phyloP scores from a whole-genome alignment of 2,113 vertebrate species.

The Gymnarchus niloticus region DNA sequence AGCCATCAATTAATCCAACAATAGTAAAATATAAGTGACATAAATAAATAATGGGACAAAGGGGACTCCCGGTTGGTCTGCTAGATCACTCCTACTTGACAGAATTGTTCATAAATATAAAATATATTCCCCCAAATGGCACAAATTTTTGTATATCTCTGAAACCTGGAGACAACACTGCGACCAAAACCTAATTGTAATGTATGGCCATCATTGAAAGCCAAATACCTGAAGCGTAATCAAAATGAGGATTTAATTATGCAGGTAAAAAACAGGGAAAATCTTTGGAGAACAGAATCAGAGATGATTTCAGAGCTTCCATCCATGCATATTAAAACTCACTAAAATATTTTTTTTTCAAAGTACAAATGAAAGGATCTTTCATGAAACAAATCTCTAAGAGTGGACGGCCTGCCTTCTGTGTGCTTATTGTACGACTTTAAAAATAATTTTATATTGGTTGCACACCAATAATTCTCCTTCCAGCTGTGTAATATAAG shows the following conservation, averaged over 20 bases:
- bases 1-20: neutral
- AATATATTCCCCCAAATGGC: neutral
- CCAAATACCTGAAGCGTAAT: neutral
- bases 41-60: neutral
- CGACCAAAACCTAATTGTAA: neutral
- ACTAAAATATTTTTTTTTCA: neutral
- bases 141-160: neutral
- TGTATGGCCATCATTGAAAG: neutral
- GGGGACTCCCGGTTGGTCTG: neutral
- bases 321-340: slow-evolving; percentile 6
- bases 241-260: slow-evolving; percentile 13
- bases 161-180: neutral
- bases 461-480: neutral
- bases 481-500: neutral
- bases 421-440: neutral
- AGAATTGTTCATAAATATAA: neutral
- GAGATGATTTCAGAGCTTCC: slow-evolving; percentile 6
- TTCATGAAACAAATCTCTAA: neutral
- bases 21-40: neutral
- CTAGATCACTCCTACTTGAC: neutral
- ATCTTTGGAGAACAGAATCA: neutral
- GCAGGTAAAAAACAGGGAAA: neutral
- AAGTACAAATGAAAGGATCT: neutral
- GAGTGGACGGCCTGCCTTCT: neutral
- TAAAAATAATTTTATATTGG: neutral